Conservation (phyloP, 2,888 invertebrate genomes). For the Branchinecta sandiegonensis region DNA sequence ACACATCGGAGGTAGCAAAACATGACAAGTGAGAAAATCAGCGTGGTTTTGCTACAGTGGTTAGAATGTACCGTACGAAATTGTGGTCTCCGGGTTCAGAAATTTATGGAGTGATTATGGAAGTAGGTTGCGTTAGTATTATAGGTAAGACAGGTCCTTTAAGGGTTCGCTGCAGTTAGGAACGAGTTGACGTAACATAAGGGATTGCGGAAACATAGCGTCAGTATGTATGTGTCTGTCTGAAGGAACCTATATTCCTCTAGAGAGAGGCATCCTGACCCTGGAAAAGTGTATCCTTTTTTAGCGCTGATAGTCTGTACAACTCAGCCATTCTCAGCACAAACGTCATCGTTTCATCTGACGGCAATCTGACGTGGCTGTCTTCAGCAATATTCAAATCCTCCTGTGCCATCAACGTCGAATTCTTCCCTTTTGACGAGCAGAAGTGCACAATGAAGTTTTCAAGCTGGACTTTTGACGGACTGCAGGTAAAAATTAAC, state of each 20-base stretch:
- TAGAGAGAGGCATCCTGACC: constrained; percentile 15
- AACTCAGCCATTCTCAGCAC: constrained; percentile 38
- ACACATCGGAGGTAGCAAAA: too few species aligned
- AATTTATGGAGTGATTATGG: too few species aligned
- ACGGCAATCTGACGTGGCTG: constrained; percentile 43
- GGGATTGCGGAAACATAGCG: neutral
- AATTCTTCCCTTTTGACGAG: constrained; percentile 43
- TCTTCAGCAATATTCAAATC: constrained; percentile 41
- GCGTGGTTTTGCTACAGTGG: too few species aligned
- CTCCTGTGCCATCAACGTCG: constrained; percentile 40
- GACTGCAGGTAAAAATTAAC: constrained; percentile 33
- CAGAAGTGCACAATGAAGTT: constrained; percentile 41
- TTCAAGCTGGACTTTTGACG: constrained; percentile 43
- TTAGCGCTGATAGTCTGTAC: constrained; percentile 35
- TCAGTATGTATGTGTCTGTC: too few species aligned
- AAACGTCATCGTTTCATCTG: constrained; percentile 40
- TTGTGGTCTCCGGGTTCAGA: too few species aligned
- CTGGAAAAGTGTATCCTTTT: constrained; percentile 20
- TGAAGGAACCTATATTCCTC: constrained; percentile 23
- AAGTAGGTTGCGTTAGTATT: too few species aligned
- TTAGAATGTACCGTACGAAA: too few species aligned
- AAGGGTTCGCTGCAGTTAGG: too few species aligned
- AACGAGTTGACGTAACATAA: neutral
- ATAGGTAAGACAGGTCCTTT: too few species aligned
- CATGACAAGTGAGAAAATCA: too few species aligned